phyloP scores from a whole-genome alignment of 1,140 invertebrate genomes.

The Homalodisca vitripennis region DNA sequence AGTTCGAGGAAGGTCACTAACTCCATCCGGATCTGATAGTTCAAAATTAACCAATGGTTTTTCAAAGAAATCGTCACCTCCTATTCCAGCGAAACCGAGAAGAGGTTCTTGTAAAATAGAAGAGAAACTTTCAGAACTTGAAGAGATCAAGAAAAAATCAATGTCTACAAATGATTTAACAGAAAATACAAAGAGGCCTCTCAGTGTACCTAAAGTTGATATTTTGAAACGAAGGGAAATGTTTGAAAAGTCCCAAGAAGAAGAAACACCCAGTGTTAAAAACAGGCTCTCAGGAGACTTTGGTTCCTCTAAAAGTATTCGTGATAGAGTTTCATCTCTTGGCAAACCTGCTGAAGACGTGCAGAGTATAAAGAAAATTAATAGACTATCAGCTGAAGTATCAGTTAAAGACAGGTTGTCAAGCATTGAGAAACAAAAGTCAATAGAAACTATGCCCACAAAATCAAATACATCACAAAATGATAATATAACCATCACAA shows the following conservation, averaged over 20 bases:
- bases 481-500: constrained; percentile 30
- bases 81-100: constrained; percentile 35
- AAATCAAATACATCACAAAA: constrained; percentile 14
- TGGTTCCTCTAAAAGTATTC: constrained; percentile 63
- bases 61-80: constrained; percentile 40
- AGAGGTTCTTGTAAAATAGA: constrained; percentile 43
- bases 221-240: constrained; percentile 78
- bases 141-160: constrained; percentile 44
- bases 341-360: constrained; percentile 52
- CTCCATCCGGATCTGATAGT: constrained; percentile 50
- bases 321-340: constrained; percentile 65
- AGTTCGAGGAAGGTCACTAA: constrained; percentile 39
- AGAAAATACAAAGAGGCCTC: constrained; percentile 50
- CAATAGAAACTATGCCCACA: constrained; percentile 19
- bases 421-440: constrained; percentile 37
- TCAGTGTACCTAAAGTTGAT: constrained; percentile 72
- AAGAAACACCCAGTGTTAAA: constrained; percentile 32
- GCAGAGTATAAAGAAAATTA: constrained; percentile 43
- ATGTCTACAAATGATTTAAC: constrained; percentile 31
- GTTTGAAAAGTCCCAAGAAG: constrained; percentile 59
- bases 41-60: constrained; percentile 49
- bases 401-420: constrained; percentile 41
- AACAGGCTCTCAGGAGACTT: constrained; percentile 53
- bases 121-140: constrained; percentile 53
- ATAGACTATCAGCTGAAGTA: constrained; percentile 37